Evolutionary conservation across 2,888 invertebrate species (phyloP).

Genomic region (Brenthis hecate): DNA sequence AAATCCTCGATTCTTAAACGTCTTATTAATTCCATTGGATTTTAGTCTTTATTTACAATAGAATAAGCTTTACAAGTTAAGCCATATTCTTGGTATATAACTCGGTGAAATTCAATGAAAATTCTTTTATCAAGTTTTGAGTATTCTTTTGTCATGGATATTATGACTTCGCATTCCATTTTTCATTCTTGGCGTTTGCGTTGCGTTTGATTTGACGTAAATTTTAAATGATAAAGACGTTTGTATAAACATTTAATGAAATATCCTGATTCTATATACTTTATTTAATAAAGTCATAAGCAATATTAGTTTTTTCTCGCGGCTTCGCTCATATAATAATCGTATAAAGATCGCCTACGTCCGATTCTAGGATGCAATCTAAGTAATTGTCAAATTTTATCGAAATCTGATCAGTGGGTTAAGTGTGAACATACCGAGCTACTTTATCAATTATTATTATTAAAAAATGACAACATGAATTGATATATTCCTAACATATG

Average conservation of each 20-base stretch:
- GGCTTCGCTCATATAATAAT: too few species aligned
- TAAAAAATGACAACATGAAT: too few species aligned
- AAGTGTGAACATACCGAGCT: too few species aligned
- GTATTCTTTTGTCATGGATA: conserved; percentile 14
- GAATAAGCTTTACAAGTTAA: neutral
- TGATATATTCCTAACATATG: too few species aligned
- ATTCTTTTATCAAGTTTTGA: neutral
- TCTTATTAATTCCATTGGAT: neutral
- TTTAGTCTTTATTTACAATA: neutral
- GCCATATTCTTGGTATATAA: neutral
- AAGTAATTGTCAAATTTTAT: too few species aligned
- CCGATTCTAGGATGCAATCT: too few species aligned
- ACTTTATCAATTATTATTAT: too few species aligned
- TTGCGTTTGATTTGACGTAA: neutral
- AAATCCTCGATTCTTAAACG: neutral
- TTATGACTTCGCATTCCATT: conserved; percentile 10
- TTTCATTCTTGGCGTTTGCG: conserved; percentile 4
- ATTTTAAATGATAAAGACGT: conserved; percentile 4
- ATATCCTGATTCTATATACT: neutral
- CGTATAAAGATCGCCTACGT: too few species aligned
- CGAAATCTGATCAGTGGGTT: too few species aligned
- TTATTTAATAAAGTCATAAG: too few species aligned
- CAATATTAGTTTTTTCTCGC: too few species aligned
- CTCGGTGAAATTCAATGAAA: conserved; percentile 2
- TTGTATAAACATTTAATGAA: conserved; percentile 8